Percentiles rank a stretch among this genome's conserved stretches.
These are phyloP conservation scores for Metalampra italica DNA, from an alignment of 2,888 invertebrate genomes.

Conservation along the genomic window DNA sequence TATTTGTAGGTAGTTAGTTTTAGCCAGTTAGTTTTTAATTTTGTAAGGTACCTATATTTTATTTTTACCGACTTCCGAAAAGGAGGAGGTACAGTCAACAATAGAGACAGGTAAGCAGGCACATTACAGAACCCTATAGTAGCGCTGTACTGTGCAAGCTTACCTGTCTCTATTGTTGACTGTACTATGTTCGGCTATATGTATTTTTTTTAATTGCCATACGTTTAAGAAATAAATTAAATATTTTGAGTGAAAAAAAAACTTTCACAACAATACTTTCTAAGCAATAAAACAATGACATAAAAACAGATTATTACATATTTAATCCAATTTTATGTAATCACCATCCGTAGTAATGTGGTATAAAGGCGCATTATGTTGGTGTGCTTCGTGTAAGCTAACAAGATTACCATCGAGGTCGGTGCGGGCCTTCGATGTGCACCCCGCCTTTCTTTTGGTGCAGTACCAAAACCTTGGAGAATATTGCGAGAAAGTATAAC, in stretches of 20 bases:
- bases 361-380: slow-evolving; percentile 37
- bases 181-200: too few species aligned
- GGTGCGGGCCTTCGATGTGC: slow-evolving; percentile 37
- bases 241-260: not conserved
- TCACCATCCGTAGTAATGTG: slow-evolving; percentile 26
- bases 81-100: too few species aligned
- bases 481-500: slow-evolving; percentile 44
- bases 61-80: too few species aligned
- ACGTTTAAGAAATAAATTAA: too few species aligned
- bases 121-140: too few species aligned
- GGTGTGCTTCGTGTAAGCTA: slow-evolving; percentile 30
- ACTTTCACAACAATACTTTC: not conserved
- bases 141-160: too few species aligned
- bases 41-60: too few species aligned
- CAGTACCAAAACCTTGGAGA: slow-evolving; percentile 46
- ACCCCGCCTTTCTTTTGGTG: slow-evolving; percentile 37
- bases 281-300: not conserved
- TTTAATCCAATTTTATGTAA: slow-evolving; percentile 17
- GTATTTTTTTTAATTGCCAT: too few species aligned
- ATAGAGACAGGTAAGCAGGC: too few species aligned
- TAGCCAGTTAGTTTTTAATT: too few species aligned
- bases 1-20: too few species aligned
- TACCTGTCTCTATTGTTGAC: too few species aligned
- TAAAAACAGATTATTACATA: not conserved
- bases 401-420: slow-evolving; percentile 20